Evolutionary conservation across 2,113 vertebrate genomes (phyloP), one percentile per base, ranked within the genome.

Genomic region (Hydrochoerus hydrochaeris): DNA sequence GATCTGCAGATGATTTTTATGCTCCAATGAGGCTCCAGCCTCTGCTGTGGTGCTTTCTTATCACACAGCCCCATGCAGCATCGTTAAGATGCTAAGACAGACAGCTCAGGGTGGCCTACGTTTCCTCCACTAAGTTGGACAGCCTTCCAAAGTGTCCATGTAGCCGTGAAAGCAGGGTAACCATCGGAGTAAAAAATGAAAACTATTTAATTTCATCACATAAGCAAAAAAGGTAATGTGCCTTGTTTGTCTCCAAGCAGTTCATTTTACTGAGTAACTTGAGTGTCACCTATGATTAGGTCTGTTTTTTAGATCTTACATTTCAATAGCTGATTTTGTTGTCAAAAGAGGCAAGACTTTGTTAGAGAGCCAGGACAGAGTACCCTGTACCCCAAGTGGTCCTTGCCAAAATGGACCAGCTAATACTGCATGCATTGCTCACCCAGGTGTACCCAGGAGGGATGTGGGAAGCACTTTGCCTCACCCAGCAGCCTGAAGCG

Each of bases 401-500:
- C 9, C 14, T 38, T 65, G 62, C 49, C 30, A 19, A 44, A n/a
- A 26, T 0, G 13, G 8, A 62, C 22, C 17, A 10, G 73, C 86
- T 96, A 54, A 96, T 0, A 3, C 3, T 26, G 16, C 8, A 0
- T 71, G 28, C 78, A 22, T 94, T 65, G 17, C 41, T 82, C 41
- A 83, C 46, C 14, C 96, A 99, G 99, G 88, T 99, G 99, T 97
- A 65, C 63, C 71, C 98, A 98, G 19, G 98, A 98, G 91, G 99
- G 98, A 95, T 99, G 99, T 71, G 96, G 98, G 14, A 99, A 98
- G 91, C 98, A 97, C 90, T 99, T 99, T 80, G 41, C 98, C 75
- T 97, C 98, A 11, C 98, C 98, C 30, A 98, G 98, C 92, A 97
- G 97, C 89, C 98, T 99, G 71, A 99, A 99, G 84, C 98, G 98